Percentiles rank a stretch among this genome's conserved stretches.
Conservation (phyloP, 1,140 invertebrate genomes). For the Leptinotarsa defecta region DNA sequence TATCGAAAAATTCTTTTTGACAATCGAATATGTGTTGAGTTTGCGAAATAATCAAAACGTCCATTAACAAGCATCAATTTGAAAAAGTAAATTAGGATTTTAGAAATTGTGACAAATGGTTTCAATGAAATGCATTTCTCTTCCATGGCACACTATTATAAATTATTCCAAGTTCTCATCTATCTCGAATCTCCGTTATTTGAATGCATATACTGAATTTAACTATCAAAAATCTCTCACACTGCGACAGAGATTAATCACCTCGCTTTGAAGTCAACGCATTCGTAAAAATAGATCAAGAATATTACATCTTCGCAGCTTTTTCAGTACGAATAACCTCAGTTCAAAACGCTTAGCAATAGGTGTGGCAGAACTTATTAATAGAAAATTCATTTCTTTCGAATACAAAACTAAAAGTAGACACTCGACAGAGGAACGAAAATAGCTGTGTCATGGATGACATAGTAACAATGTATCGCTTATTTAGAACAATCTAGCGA, state of each 20-base stretch:
- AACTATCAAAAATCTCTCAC: not conserved
- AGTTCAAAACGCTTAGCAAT: not conserved
- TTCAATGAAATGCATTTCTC: no score
- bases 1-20: no score
- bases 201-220: not conserved
- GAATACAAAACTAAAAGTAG: slow-evolving; percentile 3
- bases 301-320: not conserved
- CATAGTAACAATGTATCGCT: not conserved
- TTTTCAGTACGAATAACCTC: not conserved
- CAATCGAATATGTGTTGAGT: no score
- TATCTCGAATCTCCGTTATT: no score
- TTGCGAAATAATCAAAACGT: no score
- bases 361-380: not conserved
- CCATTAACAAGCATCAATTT: no score
- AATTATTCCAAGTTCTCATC: no score
- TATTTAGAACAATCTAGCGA: not conserved
- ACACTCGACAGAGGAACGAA: not conserved
- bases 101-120: no score
- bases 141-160: no score
- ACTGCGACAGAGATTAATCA: not conserved
- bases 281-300: not conserved
- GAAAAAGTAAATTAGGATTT: no score
- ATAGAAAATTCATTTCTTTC: slow-evolving; percentile 3
- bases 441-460: not conserved
- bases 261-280: not conserved